These are phyloP conservation scores for Adela reaumurella DNA, from an alignment of 2,888 invertebrate genomes.

Conservation along the genomic window DNA sequence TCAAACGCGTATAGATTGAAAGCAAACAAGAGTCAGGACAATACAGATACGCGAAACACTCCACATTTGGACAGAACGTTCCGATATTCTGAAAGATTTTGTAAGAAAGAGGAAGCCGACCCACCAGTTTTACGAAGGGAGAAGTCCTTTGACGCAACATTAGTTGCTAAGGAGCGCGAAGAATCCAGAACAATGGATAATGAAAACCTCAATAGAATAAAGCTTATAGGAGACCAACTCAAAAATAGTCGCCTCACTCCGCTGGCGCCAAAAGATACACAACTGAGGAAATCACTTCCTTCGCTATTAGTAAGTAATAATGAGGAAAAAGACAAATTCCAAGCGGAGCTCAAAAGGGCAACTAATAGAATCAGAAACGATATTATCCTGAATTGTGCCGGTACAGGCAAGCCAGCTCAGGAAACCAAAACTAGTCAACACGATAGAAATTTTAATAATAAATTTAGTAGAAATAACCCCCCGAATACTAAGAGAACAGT, in stretches of 20 bases:
- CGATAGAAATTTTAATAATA: constrained; percentile 18
- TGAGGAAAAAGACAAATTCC: constrained; percentile 56
- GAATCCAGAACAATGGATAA: constrained; percentile 29
- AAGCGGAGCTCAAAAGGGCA: constrained; percentile 48
- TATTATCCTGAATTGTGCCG: constrained; percentile 18
- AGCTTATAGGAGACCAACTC: constrained; percentile 31
- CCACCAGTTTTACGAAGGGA: constrained; percentile 41
- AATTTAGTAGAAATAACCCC: constrained; percentile 2
- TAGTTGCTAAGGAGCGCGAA: constrained; percentile 31
- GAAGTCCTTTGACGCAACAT: constrained; percentile 47
- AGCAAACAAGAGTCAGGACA: constrained; percentile 39
- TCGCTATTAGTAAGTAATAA: constrained; percentile 46
- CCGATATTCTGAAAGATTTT: constrained; percentile 48
- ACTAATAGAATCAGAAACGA: constrained; percentile 50
- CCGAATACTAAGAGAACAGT: constrained; percentile 29
- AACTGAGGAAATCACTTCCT: constrained; percentile 53
- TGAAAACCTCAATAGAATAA: constrained; percentile 31
- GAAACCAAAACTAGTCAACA: constrained; percentile 49
- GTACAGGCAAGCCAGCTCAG: constrained; percentile 38
- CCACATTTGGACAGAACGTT: constrained; percentile 44
- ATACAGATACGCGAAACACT: constrained; percentile 44
- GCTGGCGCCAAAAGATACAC: constrained; percentile 31
- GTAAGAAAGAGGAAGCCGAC: constrained; percentile 34
- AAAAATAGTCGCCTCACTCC: constrained; percentile 29
- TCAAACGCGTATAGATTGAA: constrained; percentile 47